These are phyloP conservation scores for Cepphus grylle DNA, from an alignment of 2,113 vertebrate species.

Conservation along the genomic window DNA sequence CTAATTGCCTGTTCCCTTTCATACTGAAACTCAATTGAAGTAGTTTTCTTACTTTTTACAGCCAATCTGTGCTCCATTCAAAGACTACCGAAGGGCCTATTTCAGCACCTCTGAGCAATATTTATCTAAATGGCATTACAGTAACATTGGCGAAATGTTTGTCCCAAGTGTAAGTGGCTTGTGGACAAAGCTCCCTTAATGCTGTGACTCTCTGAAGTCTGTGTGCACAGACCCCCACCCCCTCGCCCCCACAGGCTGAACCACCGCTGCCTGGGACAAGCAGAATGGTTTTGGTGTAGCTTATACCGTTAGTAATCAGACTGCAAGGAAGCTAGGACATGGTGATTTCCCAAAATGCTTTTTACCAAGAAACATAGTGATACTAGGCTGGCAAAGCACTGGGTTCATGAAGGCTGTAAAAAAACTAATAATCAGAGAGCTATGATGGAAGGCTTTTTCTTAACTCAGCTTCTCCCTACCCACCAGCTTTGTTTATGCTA, in stretches of 20 bases:
- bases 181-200: slow-evolving; percentile 34
- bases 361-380: not conserved
- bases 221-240: not conserved
- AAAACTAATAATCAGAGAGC: not conserved
- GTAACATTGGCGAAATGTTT: not conserved
- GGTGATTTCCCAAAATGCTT: not conserved
- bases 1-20: slow-evolving; percentile 80
- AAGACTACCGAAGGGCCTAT: slow-evolving; percentile 82
- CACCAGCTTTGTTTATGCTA: not conserved
- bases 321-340: not conserved
- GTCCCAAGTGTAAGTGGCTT: slow-evolving; percentile 20
- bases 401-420: not conserved
- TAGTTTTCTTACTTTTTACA: slow-evolving; percentile 75
- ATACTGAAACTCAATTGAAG: slow-evolving; percentile 69
- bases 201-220: not conserved
- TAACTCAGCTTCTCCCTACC: slow-evolving; percentile 13
- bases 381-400: slow-evolving; percentile 12
- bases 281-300: not conserved
- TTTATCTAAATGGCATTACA: not conserved
- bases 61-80: slow-evolving; percentile 82
- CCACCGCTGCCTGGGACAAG: not conserved
- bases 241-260: not conserved
- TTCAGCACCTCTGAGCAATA: slow-evolving; percentile 26
- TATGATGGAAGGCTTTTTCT: slow-evolving; percentile 12
- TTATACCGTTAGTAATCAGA: not conserved